phyloP scores from a whole-genome alignment of 2,888 invertebrate genomes.

The Erynnis tages region DNA sequence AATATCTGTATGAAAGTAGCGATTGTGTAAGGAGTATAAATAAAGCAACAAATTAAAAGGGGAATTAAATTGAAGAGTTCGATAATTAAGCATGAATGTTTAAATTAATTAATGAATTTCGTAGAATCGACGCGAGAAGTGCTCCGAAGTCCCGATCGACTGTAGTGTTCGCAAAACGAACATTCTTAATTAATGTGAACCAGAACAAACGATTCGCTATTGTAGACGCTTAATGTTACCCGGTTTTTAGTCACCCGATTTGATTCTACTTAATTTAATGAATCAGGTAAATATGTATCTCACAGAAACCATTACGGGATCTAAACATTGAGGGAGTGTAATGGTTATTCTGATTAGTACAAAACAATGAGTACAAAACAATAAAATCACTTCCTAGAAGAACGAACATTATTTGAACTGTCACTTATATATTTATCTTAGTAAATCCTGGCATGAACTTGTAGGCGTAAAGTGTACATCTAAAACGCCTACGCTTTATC shows the following conservation, averaged over 20 bases:
- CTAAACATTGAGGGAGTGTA: no score
- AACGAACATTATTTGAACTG: no score
- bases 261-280: conserved; percentile 36
- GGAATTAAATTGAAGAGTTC: conserved; percentile 73
- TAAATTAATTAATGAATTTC: conserved; percentile 76
- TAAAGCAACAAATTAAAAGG: conserved; percentile 71
- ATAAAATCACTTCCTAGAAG: no score
- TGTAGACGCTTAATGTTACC: conserved; percentile 52
- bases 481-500: background rate
- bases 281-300: conserved; percentile 31
- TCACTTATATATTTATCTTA: no score
- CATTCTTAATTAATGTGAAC: conserved; percentile 70
- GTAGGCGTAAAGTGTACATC: background rate
- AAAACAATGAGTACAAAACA: no score
- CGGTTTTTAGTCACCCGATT: conserved; percentile 46
- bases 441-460: no score
- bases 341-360: no score
- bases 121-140: conserved; percentile 50
- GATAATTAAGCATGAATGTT: conserved; percentile 79
- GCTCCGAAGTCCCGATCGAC: conserved; percentile 41
- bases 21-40: conserved; percentile 46
- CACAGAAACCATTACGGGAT: conserved; percentile 3
- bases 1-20: conserved; percentile 51
- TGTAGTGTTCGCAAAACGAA: conserved; percentile 59
- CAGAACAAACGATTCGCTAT: conserved; percentile 60